phyloP scores from a whole-genome alignment of 2,113 vertebrate species.

The Lampris megalopsis region DNA sequence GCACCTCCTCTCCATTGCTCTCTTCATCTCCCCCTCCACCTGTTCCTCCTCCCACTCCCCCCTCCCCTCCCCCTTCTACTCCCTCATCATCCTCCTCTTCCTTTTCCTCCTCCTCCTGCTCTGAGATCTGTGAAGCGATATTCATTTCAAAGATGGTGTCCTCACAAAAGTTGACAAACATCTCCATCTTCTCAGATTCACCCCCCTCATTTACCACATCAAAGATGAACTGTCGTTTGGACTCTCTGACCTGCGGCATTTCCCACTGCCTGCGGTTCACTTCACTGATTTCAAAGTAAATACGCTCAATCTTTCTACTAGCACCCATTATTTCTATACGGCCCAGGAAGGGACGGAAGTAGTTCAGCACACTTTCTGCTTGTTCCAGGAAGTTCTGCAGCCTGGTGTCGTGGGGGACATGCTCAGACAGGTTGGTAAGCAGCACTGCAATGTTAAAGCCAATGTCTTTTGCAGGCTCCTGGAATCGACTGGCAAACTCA shows the following conservation, averaged over 20 bases:
- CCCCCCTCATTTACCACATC: slow-evolving; percentile 97
- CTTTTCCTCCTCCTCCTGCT: slow-evolving; percentile 86
- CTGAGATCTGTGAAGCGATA: slow-evolving; percentile 93
- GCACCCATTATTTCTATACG: slow-evolving; percentile 97
- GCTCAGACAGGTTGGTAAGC: slow-evolving; percentile 93
- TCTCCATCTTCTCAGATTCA: slow-evolving; percentile 97
- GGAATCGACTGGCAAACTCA: slow-evolving; percentile 92
- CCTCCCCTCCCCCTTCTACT: slow-evolving; percentile 52
- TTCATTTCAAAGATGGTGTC: slow-evolving; percentile 99
- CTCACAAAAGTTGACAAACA: slow-evolving; percentile 98
- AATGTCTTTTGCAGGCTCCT: slow-evolving; percentile 95
- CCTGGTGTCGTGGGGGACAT: slow-evolving; percentile 92
- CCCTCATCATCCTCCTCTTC: slow-evolving; percentile 83
- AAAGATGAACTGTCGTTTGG: slow-evolving; percentile 97
- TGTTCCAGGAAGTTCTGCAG: slow-evolving; percentile 90
- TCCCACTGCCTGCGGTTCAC: slow-evolving; percentile 96
- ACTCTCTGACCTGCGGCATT: slow-evolving; percentile 95
- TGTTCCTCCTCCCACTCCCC: slow-evolving; percentile 47
- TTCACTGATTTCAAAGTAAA: slow-evolving; percentile 98
- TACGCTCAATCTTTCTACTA: slow-evolving; percentile 92
- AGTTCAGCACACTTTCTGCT: slow-evolving; percentile 91
- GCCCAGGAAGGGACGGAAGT: slow-evolving; percentile 93
- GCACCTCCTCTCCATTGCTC: slow-evolving; percentile 67
- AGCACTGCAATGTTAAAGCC: slow-evolving; percentile 96
- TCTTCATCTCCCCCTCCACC: slow-evolving; percentile 77